Base-by-base conservation (phyloP, 1,140 invertebrate genomes). In the Anoplophora glabripennis region DNA sequence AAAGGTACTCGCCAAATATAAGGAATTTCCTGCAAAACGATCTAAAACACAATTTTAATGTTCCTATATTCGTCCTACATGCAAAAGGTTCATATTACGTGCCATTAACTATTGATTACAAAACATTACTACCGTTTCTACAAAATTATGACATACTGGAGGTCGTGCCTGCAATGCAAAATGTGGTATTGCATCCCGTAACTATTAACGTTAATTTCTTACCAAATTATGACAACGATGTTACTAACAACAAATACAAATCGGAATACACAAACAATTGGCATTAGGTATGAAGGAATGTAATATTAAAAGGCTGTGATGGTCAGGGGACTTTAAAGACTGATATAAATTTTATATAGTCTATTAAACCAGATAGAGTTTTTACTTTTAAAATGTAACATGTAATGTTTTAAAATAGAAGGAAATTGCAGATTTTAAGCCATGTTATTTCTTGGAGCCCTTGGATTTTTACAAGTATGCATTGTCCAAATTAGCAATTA, bases 1-100 rank as follows among this genome's bases (percentile, higher is more conserved):
- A 60, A 8, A 48, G 54, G 18, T 67, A 66, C 52, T 72, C 71
- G 12, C 35, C 18, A 49, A n/a, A 21, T 34, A 34, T 14, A 49
- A 34, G 7, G 15, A 34, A 1, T 18, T 40, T 18, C 12, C 12
- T 46, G 28, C 11, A 55, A 41, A 33, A 46, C 42, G 8, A 34
- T 28, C 67, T 66, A n/a, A 28, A 76, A 3, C 76, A 78, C 52
- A 79, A 79, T 53, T 78, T 78, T 34, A 75, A 70, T 49, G 83
- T 92, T 3, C 90, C 90, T 1, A 88, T 90, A 17, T 93, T 93
- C 72, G 88, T 88, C 0, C 76, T 94, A 1, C 90, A 93, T 75
- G 85, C 89, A 17, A 82, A 87, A 75, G 93, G 93, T 12, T 86
- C 89, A n/a, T 96, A 90, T 72, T 97, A 96, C 75, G 83, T 96